Base-by-base conservation (phyloP, 1,140 invertebrate species). In the Reticulitermes speratus region DNA sequence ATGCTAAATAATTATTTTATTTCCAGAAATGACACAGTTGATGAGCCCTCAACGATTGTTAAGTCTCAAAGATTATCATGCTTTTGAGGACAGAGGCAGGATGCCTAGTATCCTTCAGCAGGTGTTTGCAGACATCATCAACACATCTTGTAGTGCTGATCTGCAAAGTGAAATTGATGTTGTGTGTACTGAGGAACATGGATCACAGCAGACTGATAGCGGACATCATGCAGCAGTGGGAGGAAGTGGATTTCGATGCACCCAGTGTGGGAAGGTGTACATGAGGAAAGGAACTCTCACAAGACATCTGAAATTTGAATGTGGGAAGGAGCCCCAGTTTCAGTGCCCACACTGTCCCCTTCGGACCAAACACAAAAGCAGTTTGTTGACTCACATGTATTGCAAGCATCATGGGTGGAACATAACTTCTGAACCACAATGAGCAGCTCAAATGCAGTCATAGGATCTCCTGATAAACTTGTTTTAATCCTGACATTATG, bases 291-390 rank as follows among this genome's bases (percentile, higher is more conserved):
- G 95, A 38, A 85, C 95, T 85, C 93, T 96, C 92, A 93, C 95
- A 0, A 93, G 90, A 87, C 91, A 93, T 89, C 88, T 92, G 85
- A 88, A 89, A 21, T 89, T 90, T 84, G 87, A 87, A 44, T 87
- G 87, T 86, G 87, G 87, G 32, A 44, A 88, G 19, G 88, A 89
- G 75, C 89, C 90, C 0, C 93, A 95, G 16, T 96, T 96, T 90
- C 94, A 96, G 45, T 97, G 96, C 88, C 96, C 96, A 2, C 94
- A 96, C 88, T 97, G 96, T 90, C 93, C 94, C 5, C 96, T 96
- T 91, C 83, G 90, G 32, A 91, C 91, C 32, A 91, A 93, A 87
- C 90, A 91, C 82, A 93, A 92, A 89, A 90, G 90, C 55, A 91
- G 92, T 88, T 88, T 93, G 21, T 88, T 92, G 3, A 89, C 91